Percentiles rank a stretch among this genome's conserved stretches.
Conservation (phyloP, 2,113 vertebrate genomes). For the Dascyllus trimaculatus region DNA sequence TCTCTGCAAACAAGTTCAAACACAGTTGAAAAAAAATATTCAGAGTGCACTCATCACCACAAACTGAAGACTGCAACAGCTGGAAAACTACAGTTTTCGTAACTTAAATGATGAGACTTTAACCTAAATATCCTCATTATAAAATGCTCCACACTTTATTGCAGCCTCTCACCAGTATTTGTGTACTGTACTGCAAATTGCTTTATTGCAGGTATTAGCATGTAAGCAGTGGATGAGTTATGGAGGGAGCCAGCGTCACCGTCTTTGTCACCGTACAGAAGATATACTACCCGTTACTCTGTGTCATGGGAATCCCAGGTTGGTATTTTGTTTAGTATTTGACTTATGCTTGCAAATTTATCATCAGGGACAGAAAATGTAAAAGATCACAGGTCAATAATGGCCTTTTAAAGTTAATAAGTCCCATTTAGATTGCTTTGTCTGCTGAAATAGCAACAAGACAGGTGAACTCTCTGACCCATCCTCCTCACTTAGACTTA, state of each 20-base stretch:
- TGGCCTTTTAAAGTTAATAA: too few relatives aligned
- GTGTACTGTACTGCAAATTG: slow-evolving; percentile 31
- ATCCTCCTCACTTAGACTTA: too few relatives aligned
- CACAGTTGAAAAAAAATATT: not conserved
- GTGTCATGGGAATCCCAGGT: slow-evolving; percentile 86
- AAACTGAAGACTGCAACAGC: too few relatives aligned
- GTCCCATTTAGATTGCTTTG: too few relatives aligned
- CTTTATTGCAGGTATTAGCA: slow-evolving; percentile 77
- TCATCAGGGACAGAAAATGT: not conserved
- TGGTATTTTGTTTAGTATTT: slow-evolving; percentile 16
- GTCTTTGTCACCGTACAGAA: slow-evolving; percentile 81
- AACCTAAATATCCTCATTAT: too few relatives aligned
- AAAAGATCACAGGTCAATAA: not conserved
- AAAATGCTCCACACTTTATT: not conserved
- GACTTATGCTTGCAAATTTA: not conserved
- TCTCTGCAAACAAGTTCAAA: not conserved
- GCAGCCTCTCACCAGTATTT: not conserved
- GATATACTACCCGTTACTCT: slow-evolving; percentile 85
- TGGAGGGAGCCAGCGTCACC: slow-evolving; percentile 68
- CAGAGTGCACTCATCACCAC: too few relatives aligned
- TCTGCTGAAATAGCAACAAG: too few relatives aligned
- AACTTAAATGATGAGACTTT: too few relatives aligned
- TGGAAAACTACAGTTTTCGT: too few relatives aligned
- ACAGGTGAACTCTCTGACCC: too few relatives aligned
- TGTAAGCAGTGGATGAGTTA: slow-evolving; percentile 58